Evolutionary conservation across 1,140 invertebrate species (phyloP).

Genomic region (Ephestia elutella): DNA sequence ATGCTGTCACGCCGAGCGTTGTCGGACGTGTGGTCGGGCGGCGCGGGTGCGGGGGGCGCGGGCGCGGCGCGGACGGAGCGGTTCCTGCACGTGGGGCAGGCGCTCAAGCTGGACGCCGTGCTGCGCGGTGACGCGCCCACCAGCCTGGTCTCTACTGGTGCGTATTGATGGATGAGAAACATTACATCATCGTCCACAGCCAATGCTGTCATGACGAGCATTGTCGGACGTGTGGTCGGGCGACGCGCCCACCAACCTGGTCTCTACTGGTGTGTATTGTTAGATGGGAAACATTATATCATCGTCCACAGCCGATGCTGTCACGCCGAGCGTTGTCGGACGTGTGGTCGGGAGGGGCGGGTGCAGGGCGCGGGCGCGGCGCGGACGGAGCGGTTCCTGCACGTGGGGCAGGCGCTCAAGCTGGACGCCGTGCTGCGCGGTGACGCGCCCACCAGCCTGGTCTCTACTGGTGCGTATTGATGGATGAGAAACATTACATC

Average conservation of each 20-base stretch:
- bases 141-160: no score
- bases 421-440: slow-evolving; percentile 89
- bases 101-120: no score
- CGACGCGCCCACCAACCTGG: no score
- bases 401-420: slow-evolving; percentile 89
- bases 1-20: slow-evolving; percentile 88
- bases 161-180: no score
- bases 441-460: slow-evolving; percentile 88
- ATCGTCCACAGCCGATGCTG: slow-evolving; percentile 80
- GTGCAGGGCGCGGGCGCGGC: slow-evolving; percentile 83
- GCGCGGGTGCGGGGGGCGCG: slow-evolving; percentile 88
- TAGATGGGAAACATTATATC: no score
- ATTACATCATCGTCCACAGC: slow-evolving; percentile 72
- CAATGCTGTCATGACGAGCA: slow-evolving; percentile 87
- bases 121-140: no score
- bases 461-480: no score
- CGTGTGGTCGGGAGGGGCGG: slow-evolving; percentile 79
- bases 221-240: slow-evolving; percentile 85
- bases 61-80: no score
- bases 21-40: slow-evolving; percentile 83
- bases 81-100: no score
- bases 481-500: no score
- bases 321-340: slow-evolving; percentile 89
- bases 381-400: slow-evolving; percentile 86
- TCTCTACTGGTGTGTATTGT: no score